These are phyloP conservation scores for Drosophila atripex DNA, from an alignment of 2,888 invertebrate species.

Conservation along the genomic window DNA sequence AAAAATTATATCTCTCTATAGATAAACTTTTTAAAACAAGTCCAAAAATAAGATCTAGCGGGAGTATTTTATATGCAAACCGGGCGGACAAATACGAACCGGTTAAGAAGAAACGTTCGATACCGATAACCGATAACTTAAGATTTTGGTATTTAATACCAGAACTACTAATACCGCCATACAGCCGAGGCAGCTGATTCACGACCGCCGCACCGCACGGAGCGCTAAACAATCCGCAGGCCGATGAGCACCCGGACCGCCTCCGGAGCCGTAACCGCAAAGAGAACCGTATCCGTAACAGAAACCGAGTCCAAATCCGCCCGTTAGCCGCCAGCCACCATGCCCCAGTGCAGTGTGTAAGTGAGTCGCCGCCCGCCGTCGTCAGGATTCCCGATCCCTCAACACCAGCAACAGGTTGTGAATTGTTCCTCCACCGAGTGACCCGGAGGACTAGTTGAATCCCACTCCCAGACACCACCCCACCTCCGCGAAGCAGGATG, in stretches of 20 bases:
- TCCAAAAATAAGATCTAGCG: no score
- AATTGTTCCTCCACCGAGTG: not conserved
- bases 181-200: not conserved
- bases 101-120: no score
- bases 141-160: no score
- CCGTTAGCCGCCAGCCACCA: conserved; percentile 3
- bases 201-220: not conserved
- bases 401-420: conserved; percentile 48
- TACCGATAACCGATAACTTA: no score
- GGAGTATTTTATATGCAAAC: no score
- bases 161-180: no score
- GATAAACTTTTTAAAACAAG: no score
- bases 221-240: not conserved
- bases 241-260: conserved; percentile 5
- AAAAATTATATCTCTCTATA: no score
- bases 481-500: conserved; percentile 7
- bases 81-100: no score
- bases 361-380: conserved; percentile 1
- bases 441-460: not conserved
- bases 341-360: conserved; percentile 1
- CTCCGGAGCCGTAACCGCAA: not conserved
- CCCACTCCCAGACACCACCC: not conserved
- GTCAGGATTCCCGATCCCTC: conserved; percentile 1
- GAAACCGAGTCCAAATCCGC: not conserved
- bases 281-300: not conserved